Conservation (phyloP, 1,140 invertebrate species). For the Riptortus pedestris region DNA sequence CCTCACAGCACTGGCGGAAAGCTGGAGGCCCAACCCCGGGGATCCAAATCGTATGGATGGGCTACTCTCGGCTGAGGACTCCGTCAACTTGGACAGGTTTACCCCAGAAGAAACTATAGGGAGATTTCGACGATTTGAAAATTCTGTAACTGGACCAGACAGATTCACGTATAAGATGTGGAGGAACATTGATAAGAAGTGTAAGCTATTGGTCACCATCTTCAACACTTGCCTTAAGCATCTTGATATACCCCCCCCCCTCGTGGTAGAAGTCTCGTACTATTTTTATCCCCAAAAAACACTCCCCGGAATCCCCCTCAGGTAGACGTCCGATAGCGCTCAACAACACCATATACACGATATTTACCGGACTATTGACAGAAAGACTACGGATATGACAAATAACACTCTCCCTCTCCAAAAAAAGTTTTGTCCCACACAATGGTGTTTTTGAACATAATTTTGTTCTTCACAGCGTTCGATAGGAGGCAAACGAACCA, state of each 20-base stretch:
- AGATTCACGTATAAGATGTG: background rate
- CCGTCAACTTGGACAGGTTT: background rate
- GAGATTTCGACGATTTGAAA: background rate
- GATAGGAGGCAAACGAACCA: too few species aligned
- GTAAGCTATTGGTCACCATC: slow-evolving; percentile 22
- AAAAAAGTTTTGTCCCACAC: slow-evolving; percentile 27
- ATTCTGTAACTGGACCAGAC: background rate
- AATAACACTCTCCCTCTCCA: background rate
- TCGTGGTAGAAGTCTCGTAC: slow-evolving; percentile 32
- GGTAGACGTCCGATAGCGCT: slow-evolving; percentile 37
- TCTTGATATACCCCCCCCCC: slow-evolving; percentile 21
- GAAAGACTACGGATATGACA: slow-evolving; percentile 16
- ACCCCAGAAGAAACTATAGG: background rate
- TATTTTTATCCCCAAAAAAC: slow-evolving; percentile 35
- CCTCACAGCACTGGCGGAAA: background rate
- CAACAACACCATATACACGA: slow-evolving; percentile 34
- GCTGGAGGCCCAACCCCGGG: too few species aligned
- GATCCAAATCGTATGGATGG: background rate
- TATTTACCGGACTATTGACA: slow-evolving; percentile 33
- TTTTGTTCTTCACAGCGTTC: background rate
- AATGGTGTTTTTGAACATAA: slow-evolving; percentile 21
- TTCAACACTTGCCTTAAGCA: slow-evolving; percentile 26
- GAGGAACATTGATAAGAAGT: background rate
- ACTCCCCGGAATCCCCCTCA: slow-evolving; percentile 27
- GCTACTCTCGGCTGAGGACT: background rate